Base-by-base conservation (phyloP, 2,888 invertebrate genomes). In the Drosophila eohydei region DNA sequence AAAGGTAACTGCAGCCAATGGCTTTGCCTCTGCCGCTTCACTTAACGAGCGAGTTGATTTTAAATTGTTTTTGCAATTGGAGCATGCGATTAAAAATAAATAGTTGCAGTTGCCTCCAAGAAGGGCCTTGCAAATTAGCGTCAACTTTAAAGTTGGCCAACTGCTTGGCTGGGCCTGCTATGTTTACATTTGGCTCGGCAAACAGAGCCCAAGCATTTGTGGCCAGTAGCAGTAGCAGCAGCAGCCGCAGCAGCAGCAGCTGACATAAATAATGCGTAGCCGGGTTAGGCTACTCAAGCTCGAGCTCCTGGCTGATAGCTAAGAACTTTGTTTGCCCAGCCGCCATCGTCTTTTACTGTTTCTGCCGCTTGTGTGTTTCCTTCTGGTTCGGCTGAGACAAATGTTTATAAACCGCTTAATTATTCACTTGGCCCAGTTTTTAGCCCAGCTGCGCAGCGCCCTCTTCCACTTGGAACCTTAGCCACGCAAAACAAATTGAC, bases 381-480 rank as follows among this genome's bases (percentile, higher is more conserved):
- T 66, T 48, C 50, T 51, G 58, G 69, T 55, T 69, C 28, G 73
- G 75, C 79, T 75, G 88, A 85, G 85, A 89, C 89, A 89, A 86
- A 86, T 86, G 85, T 89, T 89, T 89, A 78, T 88, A 86, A 86
- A 86, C 89, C 86, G 88, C 86, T 89, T 86, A 89, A 86, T 89
- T 89, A 86, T 87, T 86, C 89, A 89, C 88, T 89, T 89, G 85
- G 71, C 89, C 83, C 83, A 81, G 65, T 86, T 89, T 78, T 74
- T 70, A 77, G 72, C 58, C 62, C 46, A 71, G 64, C 56, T 74
- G 63, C 74, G 74, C 71, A 60, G 62, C 46, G 38, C 43, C 52
- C 66, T 57, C 44, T 56, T 59, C 70, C 71, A 57, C 71, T 60
- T 5, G 36, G 36, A n/a, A 43, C 46, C 30, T 4, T 2, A 52